These are phyloP conservation scores for Rhinogobius similis DNA, from an alignment of 2,113 vertebrate species.

Conservation along the genomic window DNA sequence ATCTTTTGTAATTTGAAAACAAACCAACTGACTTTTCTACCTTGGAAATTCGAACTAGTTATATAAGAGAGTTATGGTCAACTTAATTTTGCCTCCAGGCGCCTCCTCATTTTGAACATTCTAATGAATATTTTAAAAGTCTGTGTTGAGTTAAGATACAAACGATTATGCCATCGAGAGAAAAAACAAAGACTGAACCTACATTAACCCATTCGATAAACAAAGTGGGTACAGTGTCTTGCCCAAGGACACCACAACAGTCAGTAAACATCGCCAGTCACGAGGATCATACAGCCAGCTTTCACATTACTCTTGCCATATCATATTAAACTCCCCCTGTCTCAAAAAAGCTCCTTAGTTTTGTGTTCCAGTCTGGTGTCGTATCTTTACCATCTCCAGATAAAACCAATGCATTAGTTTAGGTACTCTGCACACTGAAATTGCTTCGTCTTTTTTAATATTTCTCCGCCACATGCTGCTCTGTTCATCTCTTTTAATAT, in stretches of 20 bases:
- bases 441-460: neutral
- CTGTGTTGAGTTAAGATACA: neutral
- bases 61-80: too few relatives aligned
- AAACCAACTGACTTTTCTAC: too few relatives aligned
- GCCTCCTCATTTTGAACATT: too few relatives aligned
- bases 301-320: neutral
- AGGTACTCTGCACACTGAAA: conserved; percentile 24
- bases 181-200: neutral
- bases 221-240: neutral
- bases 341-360: neutral
- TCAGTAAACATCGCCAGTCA: neutral
- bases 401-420: conserved; percentile 5
- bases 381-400: neutral
- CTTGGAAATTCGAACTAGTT: too few relatives aligned
- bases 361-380: neutral
- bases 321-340: neutral
- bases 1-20: too few relatives aligned
- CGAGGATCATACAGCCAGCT: neutral
- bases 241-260: neutral
- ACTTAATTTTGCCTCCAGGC: too few relatives aligned
- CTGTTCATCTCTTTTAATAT: neutral
- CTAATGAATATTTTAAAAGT: too few relatives aligned
- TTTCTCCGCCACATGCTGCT: neutral
- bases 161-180: neutral
- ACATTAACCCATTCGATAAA: neutral